Conservation (phyloP, 2,797 vertebrate genomes). For the Benthosema pterotum region DNA sequence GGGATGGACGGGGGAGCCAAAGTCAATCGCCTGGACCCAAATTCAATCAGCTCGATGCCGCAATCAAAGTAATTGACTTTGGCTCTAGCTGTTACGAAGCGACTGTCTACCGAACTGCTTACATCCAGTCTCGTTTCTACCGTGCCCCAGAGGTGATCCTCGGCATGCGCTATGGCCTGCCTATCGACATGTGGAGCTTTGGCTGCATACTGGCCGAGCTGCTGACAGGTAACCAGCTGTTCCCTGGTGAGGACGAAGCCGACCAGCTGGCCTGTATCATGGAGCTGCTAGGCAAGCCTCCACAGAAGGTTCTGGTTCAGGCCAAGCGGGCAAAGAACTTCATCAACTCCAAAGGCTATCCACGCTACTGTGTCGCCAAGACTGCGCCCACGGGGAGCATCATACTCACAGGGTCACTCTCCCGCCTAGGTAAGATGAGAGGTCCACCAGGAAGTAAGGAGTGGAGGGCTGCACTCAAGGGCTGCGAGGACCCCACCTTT, state of each 20-base stretch:
- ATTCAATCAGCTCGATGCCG: not conserved
- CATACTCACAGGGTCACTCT: too few species aligned
- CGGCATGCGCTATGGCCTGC: constrained; percentile 87
- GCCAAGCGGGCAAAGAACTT: constrained; percentile 90
- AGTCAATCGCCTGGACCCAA: constrained; percentile 34
- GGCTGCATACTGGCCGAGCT: constrained; percentile 90
- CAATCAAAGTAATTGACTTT: constrained; percentile 77
- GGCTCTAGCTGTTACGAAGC: constrained; percentile 52
- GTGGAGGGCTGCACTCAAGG: constrained; percentile 84
- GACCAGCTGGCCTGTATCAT: constrained; percentile 91
- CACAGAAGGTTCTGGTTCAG: constrained; percentile 86
- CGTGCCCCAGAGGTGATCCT: constrained; percentile 88
- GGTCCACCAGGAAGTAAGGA: too few species aligned
- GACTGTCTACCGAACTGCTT: constrained; percentile 68
- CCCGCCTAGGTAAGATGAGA: too few species aligned
- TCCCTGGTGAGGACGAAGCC: constrained; percentile 89
- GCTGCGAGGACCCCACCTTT: constrained; percentile 85
- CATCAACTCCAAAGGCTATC: constrained; percentile 88
- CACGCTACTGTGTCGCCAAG: constrained; percentile 60
- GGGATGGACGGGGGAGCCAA: constrained; percentile 90
- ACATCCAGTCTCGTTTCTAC: constrained; percentile 91
- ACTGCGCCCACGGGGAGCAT: too few species aligned
- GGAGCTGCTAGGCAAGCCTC: constrained; percentile 86
- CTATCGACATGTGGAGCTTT: constrained; percentile 92
- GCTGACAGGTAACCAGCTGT: constrained; percentile 88